Evolutionary conservation across 2,797 vertebrate species (phyloP).

Genomic region (Kryptopterus vitreolus): DNA sequence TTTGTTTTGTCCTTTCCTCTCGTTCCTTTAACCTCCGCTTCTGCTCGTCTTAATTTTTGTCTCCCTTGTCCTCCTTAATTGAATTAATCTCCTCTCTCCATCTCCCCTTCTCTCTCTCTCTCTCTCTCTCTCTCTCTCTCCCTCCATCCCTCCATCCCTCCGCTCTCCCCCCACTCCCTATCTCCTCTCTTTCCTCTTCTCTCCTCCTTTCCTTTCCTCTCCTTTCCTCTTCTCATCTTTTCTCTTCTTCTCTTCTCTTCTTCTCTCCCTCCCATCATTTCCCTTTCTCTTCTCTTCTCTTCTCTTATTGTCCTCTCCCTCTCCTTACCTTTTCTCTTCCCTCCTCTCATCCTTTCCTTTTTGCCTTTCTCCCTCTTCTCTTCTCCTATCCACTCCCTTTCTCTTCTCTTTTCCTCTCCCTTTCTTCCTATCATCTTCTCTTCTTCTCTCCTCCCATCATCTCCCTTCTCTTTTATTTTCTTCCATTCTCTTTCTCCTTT

Average conservation of each 20-base stretch:
- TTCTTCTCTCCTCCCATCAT: too few species aligned
- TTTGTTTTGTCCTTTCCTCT: background rate
- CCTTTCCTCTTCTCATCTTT: constrained; percentile 29
- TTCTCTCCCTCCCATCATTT: too few species aligned
- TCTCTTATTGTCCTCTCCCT: too few species aligned
- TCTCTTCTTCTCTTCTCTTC: background rate
- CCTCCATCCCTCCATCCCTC: background rate
- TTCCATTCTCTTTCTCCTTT: too few species aligned
- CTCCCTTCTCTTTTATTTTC: too few species aligned
- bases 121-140: constrained; percentile 21
- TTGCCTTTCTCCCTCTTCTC: too few species aligned
- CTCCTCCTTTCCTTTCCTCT: constrained; percentile 3
- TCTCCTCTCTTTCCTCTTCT: constrained; percentile 15
- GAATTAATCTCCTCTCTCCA: background rate
- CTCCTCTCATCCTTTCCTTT: constrained; percentile 50
- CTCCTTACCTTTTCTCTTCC: too few species aligned
- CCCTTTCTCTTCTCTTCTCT: too few species aligned
- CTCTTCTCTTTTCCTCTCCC: constrained; percentile 54
- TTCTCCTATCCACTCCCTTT: constrained; percentile 28
- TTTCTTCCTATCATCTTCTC: too few species aligned
- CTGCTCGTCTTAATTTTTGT: background rate
- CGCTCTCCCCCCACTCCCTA: constrained; percentile 5
- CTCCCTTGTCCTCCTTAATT: background rate
- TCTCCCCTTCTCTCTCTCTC: background rate
- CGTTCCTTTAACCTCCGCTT: background rate